Percentiles rank a stretch among this genome's conserved stretches.
Evolutionary conservation across 2,797 vertebrate species (phyloP).

Genomic region (Eospalax fontanierii): DNA sequence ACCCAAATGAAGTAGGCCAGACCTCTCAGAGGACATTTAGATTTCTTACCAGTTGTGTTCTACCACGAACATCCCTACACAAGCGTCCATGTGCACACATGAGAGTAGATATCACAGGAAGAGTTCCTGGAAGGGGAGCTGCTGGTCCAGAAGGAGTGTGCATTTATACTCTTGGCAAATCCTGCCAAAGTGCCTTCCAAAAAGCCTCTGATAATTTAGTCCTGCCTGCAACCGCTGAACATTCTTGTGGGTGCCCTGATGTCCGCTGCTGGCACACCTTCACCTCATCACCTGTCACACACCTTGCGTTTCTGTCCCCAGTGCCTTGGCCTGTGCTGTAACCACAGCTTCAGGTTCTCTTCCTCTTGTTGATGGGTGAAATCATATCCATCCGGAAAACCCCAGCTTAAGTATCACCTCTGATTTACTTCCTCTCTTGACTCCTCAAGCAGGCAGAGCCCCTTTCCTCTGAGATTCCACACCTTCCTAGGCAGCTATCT

Average conservation of each 20-base stretch:
- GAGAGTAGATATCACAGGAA: background rate
- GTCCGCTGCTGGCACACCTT: background rate
- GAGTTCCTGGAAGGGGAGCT: slow-evolving; percentile 67
- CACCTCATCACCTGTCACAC: background rate
- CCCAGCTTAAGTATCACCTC: background rate
- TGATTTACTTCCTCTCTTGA: background rate
- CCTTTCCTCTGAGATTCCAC: background rate
- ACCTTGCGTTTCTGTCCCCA: background rate
- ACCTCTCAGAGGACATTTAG: background rate
- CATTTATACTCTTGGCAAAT: slow-evolving; percentile 31
- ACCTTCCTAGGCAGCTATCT: slow-evolving; percentile 16
- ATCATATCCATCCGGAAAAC: background rate
- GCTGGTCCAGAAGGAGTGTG: slow-evolving; percentile 5
- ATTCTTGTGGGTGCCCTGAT: background rate
- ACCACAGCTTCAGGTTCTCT: background rate
- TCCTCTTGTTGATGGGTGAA: background rate
- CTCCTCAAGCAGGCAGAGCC: background rate
- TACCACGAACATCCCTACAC: background rate
- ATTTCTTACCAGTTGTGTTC: background rate
- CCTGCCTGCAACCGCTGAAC: slow-evolving; percentile 1
- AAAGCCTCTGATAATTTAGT: slow-evolving; percentile 47
- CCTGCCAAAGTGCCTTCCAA: slow-evolving; percentile 71
- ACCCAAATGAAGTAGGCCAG: background rate
- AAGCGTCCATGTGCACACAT: background rate
- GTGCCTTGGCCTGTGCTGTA: background rate